Evolutionary conservation across 2,113 vertebrate genomes (phyloP).

Genomic region (Actenoides hombroni): DNA sequence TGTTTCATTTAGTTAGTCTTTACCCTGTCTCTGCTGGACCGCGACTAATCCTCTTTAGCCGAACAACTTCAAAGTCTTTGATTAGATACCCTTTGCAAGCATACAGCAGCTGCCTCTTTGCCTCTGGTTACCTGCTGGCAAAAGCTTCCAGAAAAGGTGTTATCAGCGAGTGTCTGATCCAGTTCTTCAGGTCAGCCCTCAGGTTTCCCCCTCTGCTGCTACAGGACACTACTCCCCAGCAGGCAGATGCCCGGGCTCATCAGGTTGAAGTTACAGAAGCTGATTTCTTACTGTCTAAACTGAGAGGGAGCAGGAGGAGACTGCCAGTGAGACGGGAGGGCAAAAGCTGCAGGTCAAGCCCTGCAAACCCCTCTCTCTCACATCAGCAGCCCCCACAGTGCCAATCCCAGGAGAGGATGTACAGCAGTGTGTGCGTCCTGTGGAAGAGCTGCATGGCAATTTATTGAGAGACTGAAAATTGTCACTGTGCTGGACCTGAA

Average conservation of each 20-base stretch:
- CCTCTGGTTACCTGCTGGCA: slow-evolving; percentile 5
- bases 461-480: neutral
- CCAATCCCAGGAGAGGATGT: neutral
- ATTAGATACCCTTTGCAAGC: neutral
- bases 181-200: neutral
- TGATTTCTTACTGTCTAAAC: neutral
- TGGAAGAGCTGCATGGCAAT: neutral
- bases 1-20: slow-evolving; percentile 40
- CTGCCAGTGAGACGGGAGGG: neutral
- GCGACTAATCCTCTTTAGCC: slow-evolving; percentile 62
- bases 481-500: neutral
- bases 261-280: neutral
- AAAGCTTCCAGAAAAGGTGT: slow-evolving; percentile 3
- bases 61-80: slow-evolving; percentile 51
- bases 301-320: neutral
- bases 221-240: neutral
- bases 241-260: neutral
- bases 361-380: neutral
- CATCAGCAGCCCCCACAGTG: rapidly evolving
- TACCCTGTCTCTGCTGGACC: slow-evolving; percentile 13
- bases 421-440: rapidly evolving
- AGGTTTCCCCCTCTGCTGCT: neutral
- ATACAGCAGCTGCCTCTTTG: neutral
- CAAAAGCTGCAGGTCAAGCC: neutral
- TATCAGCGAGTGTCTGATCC: neutral